Evolutionary conservation across 2,888 invertebrate species (phyloP), one percentile per base, ranked within the genome.

Genomic region (Anodontia alba): DNA sequence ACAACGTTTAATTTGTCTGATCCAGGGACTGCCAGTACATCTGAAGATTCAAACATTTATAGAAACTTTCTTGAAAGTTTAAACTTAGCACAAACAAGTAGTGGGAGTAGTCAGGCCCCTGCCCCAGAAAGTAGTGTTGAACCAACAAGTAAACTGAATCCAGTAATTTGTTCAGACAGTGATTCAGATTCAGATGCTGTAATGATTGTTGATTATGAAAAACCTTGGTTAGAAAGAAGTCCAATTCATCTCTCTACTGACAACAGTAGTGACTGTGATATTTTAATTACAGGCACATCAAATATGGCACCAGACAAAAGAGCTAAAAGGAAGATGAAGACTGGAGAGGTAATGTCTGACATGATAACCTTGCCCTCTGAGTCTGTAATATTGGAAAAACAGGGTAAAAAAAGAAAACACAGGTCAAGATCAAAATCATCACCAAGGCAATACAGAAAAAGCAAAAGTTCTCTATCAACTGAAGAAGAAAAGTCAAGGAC

Each of bases 141-240:
- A 29, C 15, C 69, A 31, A 69, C 69, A n/a, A 43, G 15, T 69
- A 2, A 43, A n/a, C 23, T 17, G 12, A 36, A 54, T 12, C 54
- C 72, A 54, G 43, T 54, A 1, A n/a, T 51, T n/a, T 62, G 73
- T 51, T 70, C 70, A 46, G 78, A 86, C 29, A 82, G 78, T 72
- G 83, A 84, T 67, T 80, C 87, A 15, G 87, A 86, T 57, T 79
- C 86, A 29, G 80, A 86, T 42, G 87, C 92, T 75, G 86, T 93
- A 1, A 87, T 91, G 71, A 95, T 97, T 73, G 95, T 97, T 15
- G 96, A 96, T 1, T 96, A 96, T 90, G 96, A 96, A 42, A 96
- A 96, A 91, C 96, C 96, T 49, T 96, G 96, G 80, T 95, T 95
- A 84, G 96, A 96, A 87, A 95, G 96, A 78, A 96, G 96, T 54